A percentile compares a stretch with the other conserved stretches of the same genome.
Evolutionary conservation across 1,140 invertebrate species (phyloP).

Genomic region (Dinoponera quadriceps): DNA sequence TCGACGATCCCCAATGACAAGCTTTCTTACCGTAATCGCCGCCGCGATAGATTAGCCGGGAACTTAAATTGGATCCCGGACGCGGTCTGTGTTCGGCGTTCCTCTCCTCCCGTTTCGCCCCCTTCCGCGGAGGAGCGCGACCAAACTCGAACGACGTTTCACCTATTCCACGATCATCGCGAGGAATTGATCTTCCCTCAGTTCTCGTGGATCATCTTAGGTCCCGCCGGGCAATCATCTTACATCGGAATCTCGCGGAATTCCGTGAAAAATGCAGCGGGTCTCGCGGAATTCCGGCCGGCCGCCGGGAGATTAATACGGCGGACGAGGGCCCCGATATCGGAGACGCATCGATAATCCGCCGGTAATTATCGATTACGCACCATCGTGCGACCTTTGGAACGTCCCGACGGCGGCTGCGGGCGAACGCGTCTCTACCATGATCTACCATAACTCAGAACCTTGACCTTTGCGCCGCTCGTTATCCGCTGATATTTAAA

Average conservation of each 20-base stretch:
- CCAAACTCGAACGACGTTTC: constrained; percentile 18
- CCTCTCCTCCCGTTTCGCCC: background rate
- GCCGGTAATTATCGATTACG: constrained; percentile 11
- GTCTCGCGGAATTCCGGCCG: background rate
- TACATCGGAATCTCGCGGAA: background rate
- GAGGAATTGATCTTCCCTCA: background rate
- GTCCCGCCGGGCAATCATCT: background rate
- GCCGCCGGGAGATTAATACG: background rate
- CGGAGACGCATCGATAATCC: background rate
- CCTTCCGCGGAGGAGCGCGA: background rate
- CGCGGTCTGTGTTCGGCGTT: background rate
- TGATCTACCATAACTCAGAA: constrained; percentile 14
- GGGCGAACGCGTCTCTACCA: constrained; percentile 29
- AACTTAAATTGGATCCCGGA: constrained; percentile 49
- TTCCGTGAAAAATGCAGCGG: background rate
- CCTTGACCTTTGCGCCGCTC: constrained; percentile 58
- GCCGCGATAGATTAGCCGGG: constrained; percentile 43
- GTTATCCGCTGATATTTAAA: constrained; percentile 51
- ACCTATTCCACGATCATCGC: background rate
- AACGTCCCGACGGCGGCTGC: constrained; percentile 8
- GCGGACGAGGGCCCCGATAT: background rate
- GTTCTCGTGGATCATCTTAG: too few species aligned
- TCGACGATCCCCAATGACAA: constrained; percentile 26
- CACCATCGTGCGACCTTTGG: constrained; percentile 42
- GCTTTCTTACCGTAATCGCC: constrained; percentile 54